Base-by-base conservation (phyloP, 2,888 invertebrate genomes). In the Diarsia dahlii region DNA sequence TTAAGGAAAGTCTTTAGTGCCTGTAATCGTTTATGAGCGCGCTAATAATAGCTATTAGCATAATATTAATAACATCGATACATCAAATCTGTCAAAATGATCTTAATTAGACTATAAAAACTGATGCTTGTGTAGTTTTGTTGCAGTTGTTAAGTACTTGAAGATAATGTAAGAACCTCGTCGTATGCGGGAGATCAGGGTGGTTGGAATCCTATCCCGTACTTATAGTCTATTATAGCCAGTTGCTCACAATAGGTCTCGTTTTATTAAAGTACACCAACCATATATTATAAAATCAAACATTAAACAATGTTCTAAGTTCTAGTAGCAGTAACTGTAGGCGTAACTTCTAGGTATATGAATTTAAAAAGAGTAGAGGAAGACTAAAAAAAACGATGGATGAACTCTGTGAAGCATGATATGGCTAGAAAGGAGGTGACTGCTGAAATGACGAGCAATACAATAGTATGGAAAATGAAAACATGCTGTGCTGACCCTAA, bases 21-120 rank as follows among this genome's bases (percentile, higher is more conserved):
- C 64, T 20, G 45, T 68, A 48, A 62, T 28, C 58, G 50, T 39
- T 54, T 20, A 52, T 60, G 71, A 67, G 0, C 46, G 64, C 56
- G 56, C 46, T 79, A 83, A 79, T 82, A 82, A 72, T 67, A 62
- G 60, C 79, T 64, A 75, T 83, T 79, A 72, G 74, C 79, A 78
- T 82, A 56, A 28, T 58, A 72, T 67, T 78, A 68, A 82, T 73
- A 70, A 75, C 72, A 82, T 62, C 50, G 48, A 64, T 72, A n/a
- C 62, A 62, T 74, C 71, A 81, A 82, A 81, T 70, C 71, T 72
- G 74, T 60, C 65, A 70, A 74, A 71, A 72, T 72, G 0, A 66
- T 71, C 52, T 65, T 62, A 74, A 66, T 79, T 71, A 45, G n/a
- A 64, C 70, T 34, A 67, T 74, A 56, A 79, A 79, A 64, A 58